Evolutionary conservation across 2,888 invertebrate species (phyloP).

Genomic region (Volucella inflata): DNA sequence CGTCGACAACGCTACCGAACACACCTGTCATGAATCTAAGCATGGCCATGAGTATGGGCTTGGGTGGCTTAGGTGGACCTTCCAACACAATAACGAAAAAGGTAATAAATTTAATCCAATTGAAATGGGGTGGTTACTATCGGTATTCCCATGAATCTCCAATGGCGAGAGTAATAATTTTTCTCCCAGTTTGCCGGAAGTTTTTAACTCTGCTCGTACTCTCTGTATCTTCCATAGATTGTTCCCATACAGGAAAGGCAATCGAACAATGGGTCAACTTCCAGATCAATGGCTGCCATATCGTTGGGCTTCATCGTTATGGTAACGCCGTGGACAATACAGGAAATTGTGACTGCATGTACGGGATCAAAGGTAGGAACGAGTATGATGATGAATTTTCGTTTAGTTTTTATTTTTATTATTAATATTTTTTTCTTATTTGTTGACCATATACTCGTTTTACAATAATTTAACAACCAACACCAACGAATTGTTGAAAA

Average conservation of each 20-base stretch:
- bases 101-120: conserved; percentile 76
- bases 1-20: conserved; percentile 76
- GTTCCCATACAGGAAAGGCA: conserved; percentile 84
- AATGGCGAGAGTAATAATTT: conserved; percentile 40
- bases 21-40: conserved; percentile 82
- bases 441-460: conserved; percentile 3
- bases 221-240: conserved; percentile 78
- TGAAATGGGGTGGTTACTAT: neutral
- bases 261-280: conserved; percentile 91
- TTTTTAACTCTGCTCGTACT: conserved; percentile 19
- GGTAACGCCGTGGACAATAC: conserved; percentile 95
- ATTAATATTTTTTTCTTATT: no score
- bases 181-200: conserved; percentile 21
- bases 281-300: conserved; percentile 95
- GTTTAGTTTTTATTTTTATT: neutral
- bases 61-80: conserved; percentile 79
- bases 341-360: conserved; percentile 95
- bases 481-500: neutral
- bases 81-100: conserved; percentile 82
- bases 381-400: neutral
- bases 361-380: conserved; percentile 90
- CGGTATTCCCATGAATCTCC: neutral
- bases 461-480: conserved; percentile 32
- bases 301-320: conserved; percentile 95
- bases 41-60: conserved; percentile 83